These are phyloP conservation scores for Bedellia somnulentella DNA, from an alignment of 2,888 invertebrate species.

Conservation along the genomic window DNA sequence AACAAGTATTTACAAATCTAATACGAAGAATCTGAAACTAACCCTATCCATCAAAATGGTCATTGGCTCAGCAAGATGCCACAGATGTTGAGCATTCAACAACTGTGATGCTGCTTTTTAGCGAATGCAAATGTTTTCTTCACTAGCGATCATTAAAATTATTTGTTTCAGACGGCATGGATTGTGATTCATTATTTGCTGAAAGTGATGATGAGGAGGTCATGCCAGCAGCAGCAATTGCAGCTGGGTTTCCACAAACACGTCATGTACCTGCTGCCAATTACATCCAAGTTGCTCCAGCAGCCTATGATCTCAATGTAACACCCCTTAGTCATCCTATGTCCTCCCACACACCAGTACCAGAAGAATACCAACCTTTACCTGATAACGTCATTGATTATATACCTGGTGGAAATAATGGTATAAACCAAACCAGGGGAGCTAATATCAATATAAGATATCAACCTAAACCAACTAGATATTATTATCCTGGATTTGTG, in stretches of 20 bases:
- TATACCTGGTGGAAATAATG: constrained; percentile 21
- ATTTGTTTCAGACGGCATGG: constrained; percentile 62
- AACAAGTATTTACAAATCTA: neutral
- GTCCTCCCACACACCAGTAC: constrained; percentile 41
- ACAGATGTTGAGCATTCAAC: too few relatives aligned
- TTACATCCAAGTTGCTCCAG: constrained; percentile 18
- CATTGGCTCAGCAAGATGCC: too few relatives aligned
- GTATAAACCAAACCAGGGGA: constrained; percentile 19
- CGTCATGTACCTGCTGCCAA: too few relatives aligned
- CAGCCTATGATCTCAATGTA: constrained; percentile 28
- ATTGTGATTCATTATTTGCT: constrained; percentile 66
- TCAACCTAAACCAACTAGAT: constrained; percentile 39
- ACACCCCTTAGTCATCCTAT: constrained; percentile 29
- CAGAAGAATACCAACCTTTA: constrained; percentile 49
- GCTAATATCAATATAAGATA: constrained; percentile 37
- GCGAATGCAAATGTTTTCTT: too few relatives aligned
- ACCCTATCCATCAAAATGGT: too few relatives aligned
- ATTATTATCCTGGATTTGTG: constrained; percentile 29
- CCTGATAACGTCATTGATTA: constrained; percentile 37
- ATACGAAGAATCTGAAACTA: neutral
- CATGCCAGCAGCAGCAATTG: constrained; percentile 27
- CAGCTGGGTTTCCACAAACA: constrained; percentile 13
- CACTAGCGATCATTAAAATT: too few relatives aligned
- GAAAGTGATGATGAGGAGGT: constrained; percentile 66
- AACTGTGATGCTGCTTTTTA: too few relatives aligned